Percentiles rank a stretch among this genome's conserved stretches.
These are phyloP conservation scores for Ceratosolen fusciceps DNA, from an alignment of 1,140 invertebrate genomes.

Conservation along the genomic window DNA sequence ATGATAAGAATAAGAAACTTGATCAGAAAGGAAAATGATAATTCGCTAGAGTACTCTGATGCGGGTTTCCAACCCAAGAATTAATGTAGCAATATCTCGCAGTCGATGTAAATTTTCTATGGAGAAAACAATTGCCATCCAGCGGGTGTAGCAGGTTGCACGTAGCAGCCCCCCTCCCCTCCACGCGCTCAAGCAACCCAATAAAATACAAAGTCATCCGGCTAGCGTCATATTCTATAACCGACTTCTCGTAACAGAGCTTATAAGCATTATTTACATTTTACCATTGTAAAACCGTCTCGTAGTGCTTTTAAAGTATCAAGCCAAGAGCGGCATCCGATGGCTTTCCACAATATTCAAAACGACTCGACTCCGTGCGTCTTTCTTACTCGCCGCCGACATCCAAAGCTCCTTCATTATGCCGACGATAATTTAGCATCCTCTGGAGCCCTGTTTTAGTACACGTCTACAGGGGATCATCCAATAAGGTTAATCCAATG, in stretches of 20 bases:
- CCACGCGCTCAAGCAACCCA: background rate
- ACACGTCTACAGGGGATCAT: background rate
- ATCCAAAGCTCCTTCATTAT: background rate
- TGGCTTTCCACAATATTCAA: conserved; percentile 33
- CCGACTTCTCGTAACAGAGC: conserved; percentile 1
- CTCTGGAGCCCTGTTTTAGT: conserved; percentile 1
- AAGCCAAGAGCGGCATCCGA: background rate
- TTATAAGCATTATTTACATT: conserved; percentile 35
- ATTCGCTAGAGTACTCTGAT: background rate
- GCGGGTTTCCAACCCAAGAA: conserved; percentile 7
- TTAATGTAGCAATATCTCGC: conserved; percentile 12
- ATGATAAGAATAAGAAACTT: background rate
- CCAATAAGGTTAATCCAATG: conserved; percentile 29
- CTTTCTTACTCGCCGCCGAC: background rate
- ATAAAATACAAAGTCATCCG: conserved; percentile 34
- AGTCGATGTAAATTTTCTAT: conserved; percentile 13
- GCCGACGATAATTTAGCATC: conserved; percentile 21
- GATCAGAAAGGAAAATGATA: conserved; percentile 14
- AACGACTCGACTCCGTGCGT: background rate
- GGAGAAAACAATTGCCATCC: conserved; percentile 25
- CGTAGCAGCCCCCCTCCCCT: too few species aligned
- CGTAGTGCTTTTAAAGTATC: background rate
- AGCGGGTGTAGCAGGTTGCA: conserved; percentile 7
- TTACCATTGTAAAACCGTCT: background rate
- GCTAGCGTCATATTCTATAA: background rate